Base-by-base conservation (phyloP, 53 echinoderm and acorn worm genomes). In the Hippasteria phrygiana region DNA sequence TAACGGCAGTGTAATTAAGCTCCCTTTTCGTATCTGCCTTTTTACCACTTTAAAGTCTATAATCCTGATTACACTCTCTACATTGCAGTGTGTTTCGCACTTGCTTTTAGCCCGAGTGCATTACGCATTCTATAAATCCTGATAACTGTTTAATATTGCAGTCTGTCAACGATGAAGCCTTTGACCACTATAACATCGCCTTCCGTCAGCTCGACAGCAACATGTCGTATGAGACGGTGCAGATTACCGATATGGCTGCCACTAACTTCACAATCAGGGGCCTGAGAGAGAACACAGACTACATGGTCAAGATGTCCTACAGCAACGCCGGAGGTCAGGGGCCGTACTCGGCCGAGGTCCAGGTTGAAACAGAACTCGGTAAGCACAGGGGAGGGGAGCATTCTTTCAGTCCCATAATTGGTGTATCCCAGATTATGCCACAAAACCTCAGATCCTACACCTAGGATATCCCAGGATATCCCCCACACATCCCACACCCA, bases 241-340 rank as follows among this genome's bases (percentile, higher is more conserved):
- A 71, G 37, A 77, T 94, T 1, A 47, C 91, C 0, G 91, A 74
- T 48, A 75, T 66, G 56, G 42, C 64, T 9, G 73, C 87, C 32
- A 55, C 66, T 5, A 89, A 87, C 50, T 91, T 87, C 73, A 66
- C 89, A 82, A 93, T 96, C 43, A 80, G 26, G 13, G 89, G 87
- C 13, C 73, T 96, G n/a, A 48, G 80, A 42, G 48, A 71, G 16
- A 89, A 72, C 47, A 90, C 90, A 1, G 75, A 88, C 32, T 94
- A 96, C 78, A 88, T 36, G 31, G 94, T 94, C 62, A 85, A 91
- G 75, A 91, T 96, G 83, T 80, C 93, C 9, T 94, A 93, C 75
- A 78, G 62, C 53, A 94, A 92, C 26, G 62, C 84, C 11, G 91
- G 94, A 14, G 94, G 96, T 20, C 70, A 80, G 8, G 93, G 92